These are phyloP conservation scores for Cyclophora punctaria DNA, from an alignment of 2,888 invertebrate genomes.

Conservation along the genomic window DNA sequence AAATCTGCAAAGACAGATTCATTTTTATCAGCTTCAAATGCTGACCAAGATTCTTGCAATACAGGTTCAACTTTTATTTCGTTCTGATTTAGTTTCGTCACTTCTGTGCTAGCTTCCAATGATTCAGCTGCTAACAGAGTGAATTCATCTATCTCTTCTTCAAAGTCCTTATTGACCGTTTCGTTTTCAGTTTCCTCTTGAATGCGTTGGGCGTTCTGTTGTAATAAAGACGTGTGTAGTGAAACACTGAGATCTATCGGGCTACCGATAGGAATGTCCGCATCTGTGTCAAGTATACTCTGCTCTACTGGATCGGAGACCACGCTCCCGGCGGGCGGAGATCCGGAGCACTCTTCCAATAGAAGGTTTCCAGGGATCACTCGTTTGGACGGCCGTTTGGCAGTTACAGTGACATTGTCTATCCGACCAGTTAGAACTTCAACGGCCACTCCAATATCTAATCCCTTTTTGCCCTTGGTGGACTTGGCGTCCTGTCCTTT, in stretches of 20 bases:
- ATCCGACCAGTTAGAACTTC: slow-evolving; percentile 90
- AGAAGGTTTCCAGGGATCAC: slow-evolving; percentile 81
- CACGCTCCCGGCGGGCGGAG: slow-evolving; percentile 27
- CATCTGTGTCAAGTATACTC: slow-evolving; percentile 84
- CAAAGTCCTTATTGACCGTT: slow-evolving; percentile 38
- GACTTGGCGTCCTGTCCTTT: slow-evolving; percentile 81
- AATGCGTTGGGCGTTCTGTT: slow-evolving; percentile 49
- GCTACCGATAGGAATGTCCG: slow-evolving; percentile 78
- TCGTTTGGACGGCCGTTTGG: slow-evolving; percentile 69
- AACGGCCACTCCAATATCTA: slow-evolving; percentile 90
- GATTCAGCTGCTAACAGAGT: slow-evolving; percentile 86
- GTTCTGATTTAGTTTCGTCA: slow-evolving; percentile 56
- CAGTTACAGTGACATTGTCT: slow-evolving; percentile 80
- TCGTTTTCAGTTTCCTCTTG: slow-evolving; percentile 22
- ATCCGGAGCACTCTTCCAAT: slow-evolving; percentile 73
- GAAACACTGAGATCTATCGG: slow-evolving; percentile 83
- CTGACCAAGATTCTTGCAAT: slow-evolving; percentile 77
- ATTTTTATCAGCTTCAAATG: slow-evolving; percentile 75
- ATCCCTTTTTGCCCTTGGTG: slow-evolving; percentile 82
- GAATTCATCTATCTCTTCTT: slow-evolving; percentile 85
- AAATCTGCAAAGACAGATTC: slow-evolving; percentile 62
- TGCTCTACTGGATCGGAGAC: slow-evolving; percentile 78
- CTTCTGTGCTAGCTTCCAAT: slow-evolving; percentile 73
- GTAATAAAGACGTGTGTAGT: slow-evolving; percentile 71
- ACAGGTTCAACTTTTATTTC: slow-evolving; percentile 59